These are phyloP conservation scores for Ennomos erosarius DNA, from an alignment of 2,888 invertebrate species.

Conservation along the genomic window DNA sequence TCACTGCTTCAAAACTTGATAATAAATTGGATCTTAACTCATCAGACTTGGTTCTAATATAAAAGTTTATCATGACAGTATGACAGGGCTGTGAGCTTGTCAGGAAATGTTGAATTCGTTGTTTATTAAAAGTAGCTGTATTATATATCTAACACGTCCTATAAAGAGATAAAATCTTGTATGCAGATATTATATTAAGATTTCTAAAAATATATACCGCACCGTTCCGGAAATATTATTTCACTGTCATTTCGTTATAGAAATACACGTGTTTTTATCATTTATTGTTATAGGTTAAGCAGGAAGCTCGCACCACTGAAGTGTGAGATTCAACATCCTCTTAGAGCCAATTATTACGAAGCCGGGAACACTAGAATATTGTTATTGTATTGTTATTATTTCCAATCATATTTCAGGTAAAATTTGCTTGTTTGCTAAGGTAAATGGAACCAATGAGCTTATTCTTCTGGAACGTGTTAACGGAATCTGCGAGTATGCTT, in stretches of 20 bases:
- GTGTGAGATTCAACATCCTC: conserved; percentile 44
- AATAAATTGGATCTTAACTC: conserved; percentile 3
- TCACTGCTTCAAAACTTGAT: conserved; percentile 11
- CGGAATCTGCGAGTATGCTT: too few relatives aligned
- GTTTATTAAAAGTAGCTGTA: too few relatives aligned
- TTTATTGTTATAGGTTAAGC: conserved; percentile 22
- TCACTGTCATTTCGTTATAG: conserved; percentile 6
- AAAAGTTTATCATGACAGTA: background rate
- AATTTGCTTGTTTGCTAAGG: background rate
- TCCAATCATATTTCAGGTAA: conserved; percentile 13
- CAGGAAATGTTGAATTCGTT: too few relatives aligned
- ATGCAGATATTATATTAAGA: too few relatives aligned
- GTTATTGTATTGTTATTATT: too few relatives aligned
- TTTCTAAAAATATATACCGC: too few relatives aligned
- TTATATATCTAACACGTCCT: too few relatives aligned
- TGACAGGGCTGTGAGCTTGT: background rate
- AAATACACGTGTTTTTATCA: conserved; percentile 1
- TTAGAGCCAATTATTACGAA: conserved; percentile 44
- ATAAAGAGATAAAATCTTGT: too few relatives aligned
- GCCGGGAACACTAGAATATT: conserved; percentile 17
- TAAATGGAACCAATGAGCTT: too few relatives aligned
- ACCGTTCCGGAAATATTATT: conserved; percentile 11
- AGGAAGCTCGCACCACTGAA: conserved; percentile 44
- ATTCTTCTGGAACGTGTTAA: too few relatives aligned
- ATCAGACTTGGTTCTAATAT: conserved; percentile 1